Base-by-base conservation (phyloP, 2,888 invertebrate species). In the Synanthedon tipuliformis region DNA sequence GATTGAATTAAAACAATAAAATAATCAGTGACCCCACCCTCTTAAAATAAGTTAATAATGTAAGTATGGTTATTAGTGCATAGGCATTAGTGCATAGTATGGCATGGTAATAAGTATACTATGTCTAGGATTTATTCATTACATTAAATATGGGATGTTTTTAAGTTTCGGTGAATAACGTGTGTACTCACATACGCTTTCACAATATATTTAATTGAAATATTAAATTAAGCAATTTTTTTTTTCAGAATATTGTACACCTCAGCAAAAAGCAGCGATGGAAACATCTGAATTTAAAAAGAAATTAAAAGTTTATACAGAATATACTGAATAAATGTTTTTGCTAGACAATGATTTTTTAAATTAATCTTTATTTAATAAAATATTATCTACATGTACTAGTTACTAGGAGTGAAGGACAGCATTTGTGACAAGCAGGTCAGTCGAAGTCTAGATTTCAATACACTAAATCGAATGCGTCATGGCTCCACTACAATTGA, bases 191-290 rank as follows among this genome's bases (percentile, higher is more conserved):
- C n/a, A n/a, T n/a, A 34, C 3, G 34, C 3, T 34, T 34, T 34
- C 34, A 34, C 45, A 7, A 4, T n/a, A 11, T 15, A 7, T 12
- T 45, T 49, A 18, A 18, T 49, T 0, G 49, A 15, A 23, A 23
- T 5, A 23, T 23, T 23, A 4, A 23, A 23, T 5, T 23, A 5
- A 23, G 1, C 23, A 23, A 18, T 23, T 15, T 15, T 55, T 56
- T 40, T 52, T 75, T 76, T 16, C 69, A 87, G 86, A 76, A 61
- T 88, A 66, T 77, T 88, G 68, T 75, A 89, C 65, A 62, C 76
- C 60, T 3, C 78, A 82, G 40, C 85, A 85, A 54, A 68, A 68
- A 2, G 62, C 62, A n/a, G 62, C 59, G 1, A 77, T 83, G 76
- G 72, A 75, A 5, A 61, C 63, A 1, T 69, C 75, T 0, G 75